Conservation (phyloP, 2,113 vertebrate species). For the Setophaga petechia region DNA sequence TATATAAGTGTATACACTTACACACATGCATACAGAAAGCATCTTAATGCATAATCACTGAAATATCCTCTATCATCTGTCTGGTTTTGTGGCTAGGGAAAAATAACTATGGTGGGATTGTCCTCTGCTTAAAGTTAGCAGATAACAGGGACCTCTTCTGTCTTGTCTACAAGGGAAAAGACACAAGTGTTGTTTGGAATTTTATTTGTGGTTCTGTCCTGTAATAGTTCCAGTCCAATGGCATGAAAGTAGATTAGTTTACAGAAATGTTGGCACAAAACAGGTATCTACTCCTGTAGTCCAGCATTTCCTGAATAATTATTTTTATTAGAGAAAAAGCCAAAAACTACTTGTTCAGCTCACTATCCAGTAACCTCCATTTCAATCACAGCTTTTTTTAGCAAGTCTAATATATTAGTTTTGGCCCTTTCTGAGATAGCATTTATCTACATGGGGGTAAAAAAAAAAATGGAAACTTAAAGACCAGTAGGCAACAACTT, state of each 20-base stretch:
- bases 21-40: neutral
- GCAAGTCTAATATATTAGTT: neutral
- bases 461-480: neutral
- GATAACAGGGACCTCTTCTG: neutral
- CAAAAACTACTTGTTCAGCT: neutral
- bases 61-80: neutral
- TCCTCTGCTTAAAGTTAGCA: neutral
- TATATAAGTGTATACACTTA: neutral
- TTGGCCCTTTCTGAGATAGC: neutral
- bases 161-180: neutral
- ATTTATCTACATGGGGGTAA: neutral
- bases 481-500: neutral
- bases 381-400: neutral
- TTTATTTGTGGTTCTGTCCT: neutral
- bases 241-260: neutral
- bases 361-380: neutral
- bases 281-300: neutral
- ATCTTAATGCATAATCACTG: neutral
- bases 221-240: neutral
- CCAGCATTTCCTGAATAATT: neutral
- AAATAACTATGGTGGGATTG: neutral
- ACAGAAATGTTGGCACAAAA: neutral
- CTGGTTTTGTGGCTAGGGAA: neutral
- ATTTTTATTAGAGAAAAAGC: neutral
- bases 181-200: neutral